phyloP scores from a whole-genome alignment of 2,888 invertebrate species.

The Oeneis ivallda region DNA sequence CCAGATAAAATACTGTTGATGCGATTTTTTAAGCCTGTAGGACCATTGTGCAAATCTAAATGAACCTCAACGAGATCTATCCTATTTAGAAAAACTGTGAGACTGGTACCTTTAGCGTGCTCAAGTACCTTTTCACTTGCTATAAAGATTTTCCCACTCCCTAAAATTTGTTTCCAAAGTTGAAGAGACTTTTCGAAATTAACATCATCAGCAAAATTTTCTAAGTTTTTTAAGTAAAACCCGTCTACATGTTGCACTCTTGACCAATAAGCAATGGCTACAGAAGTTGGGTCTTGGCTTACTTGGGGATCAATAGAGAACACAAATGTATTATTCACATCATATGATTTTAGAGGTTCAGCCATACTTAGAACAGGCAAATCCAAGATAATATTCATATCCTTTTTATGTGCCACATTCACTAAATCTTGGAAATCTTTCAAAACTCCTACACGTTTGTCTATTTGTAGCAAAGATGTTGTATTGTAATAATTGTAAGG shows the following conservation, averaged over 20 bases:
- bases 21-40: slow-evolving; percentile 80
- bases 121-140: slow-evolving; percentile 82
- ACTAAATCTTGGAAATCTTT: slow-evolving; percentile 86
- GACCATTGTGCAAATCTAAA: slow-evolving; percentile 81
- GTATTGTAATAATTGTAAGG: slow-evolving; percentile 89
- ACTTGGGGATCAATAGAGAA: slow-evolving; percentile 73
- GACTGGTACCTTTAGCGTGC: slow-evolving; percentile 66
- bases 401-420: slow-evolving; percentile 83
- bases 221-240: slow-evolving; percentile 92
- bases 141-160: slow-evolving; percentile 84
- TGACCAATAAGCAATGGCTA: slow-evolving; percentile 66
- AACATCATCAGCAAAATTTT: slow-evolving; percentile 83
- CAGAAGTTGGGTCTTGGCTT: slow-evolving; percentile 62
- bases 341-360: slow-evolving; percentile 46
- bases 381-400: slow-evolving; percentile 90
- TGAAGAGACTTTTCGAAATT: slow-evolving; percentile 82
- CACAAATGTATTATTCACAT: slow-evolving; percentile 53
- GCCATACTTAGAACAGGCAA: slow-evolving; percentile 82
- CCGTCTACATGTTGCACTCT: slow-evolving; percentile 91
- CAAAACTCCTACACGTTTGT: slow-evolving; percentile 85
- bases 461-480: slow-evolving; percentile 84
- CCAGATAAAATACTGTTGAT: slow-evolving; percentile 82
- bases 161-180: slow-evolving; percentile 86
- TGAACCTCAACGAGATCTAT: slow-evolving; percentile 88
- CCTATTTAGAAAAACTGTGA: slow-evolving; percentile 83